Evolutionary conservation across 2,113 vertebrate species (phyloP), one percentile per base, ranked within the genome.

Genomic region (Syngnathus scovelli): DNA sequence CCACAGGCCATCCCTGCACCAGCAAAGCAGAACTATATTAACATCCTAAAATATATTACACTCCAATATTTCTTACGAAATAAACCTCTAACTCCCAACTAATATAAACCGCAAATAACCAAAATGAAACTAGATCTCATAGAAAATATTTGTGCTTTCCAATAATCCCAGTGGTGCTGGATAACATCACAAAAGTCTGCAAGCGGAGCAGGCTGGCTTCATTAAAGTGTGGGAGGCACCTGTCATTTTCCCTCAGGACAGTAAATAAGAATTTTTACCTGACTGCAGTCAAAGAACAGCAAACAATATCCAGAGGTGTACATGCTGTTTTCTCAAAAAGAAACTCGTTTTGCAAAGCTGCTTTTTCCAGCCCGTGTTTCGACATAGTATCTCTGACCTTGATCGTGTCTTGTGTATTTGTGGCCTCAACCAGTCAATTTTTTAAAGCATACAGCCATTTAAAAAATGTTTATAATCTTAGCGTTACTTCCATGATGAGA

Each of bases 241-340:
- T 81, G 75, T 75, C 84, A 73, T 87, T 84, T 83, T 85, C 79
- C 77, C 80, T 64, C 56, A 60, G 71, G 48, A 68, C 64, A 70
- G 74, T 86, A 86, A 87, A 80, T 68, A 79, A 75, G 55, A 37
- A 79, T 78, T 76, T 72, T 64, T 27, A 48, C 65, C 52, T 58
- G 66, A 63, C 18, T 59, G 54, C 37, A 63, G 48, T 27, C 2
- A 44, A 43, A 43, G 48, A n/a, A 64, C 1, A 9, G 10, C 15
- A 61, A 39, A 6, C 27, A 23, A 58, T 48, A 38, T 46, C 23
- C 12, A 62, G 63, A 68, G n/a, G 44, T 12, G 12, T 67, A 38
- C 61, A 68, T 51, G 61, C 21, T 63, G 36, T 19, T 71, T 70
- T 61, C 10, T 41, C 10, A 13, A 70, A 67, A 64, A 58, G 62